Evolutionary conservation across 1,140 invertebrate genomes (phyloP).

Genomic region (Zaprionus kolodkinae): DNA sequence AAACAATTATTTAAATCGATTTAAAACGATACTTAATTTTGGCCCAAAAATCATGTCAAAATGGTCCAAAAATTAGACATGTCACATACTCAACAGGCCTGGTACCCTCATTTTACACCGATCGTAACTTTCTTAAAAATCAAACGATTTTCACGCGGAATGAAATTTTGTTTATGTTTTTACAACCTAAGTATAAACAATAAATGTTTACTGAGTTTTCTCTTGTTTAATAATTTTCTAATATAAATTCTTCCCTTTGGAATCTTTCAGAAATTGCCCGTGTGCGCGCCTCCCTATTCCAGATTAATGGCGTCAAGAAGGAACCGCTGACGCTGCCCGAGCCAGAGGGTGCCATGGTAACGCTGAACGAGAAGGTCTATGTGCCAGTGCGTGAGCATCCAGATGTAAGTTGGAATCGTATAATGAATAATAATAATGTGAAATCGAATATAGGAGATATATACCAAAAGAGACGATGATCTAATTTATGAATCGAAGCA

Average conservation of each 20-base stretch:
- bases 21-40: too few species aligned
- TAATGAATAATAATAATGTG: neutral
- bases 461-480: slow-evolving; percentile 50
- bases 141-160: too few species aligned
- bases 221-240: neutral
- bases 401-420: slow-evolving; percentile 93
- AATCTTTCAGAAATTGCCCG: slow-evolving; percentile 96
- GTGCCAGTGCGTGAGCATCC: slow-evolving; percentile 99
- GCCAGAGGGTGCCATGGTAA: slow-evolving; percentile 94
- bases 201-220: too few species aligned
- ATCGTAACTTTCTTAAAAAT: too few species aligned
- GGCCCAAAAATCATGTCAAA: too few species aligned
- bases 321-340: slow-evolving; percentile 97
- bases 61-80: too few species aligned
- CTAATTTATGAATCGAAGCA: slow-evolving; percentile 75
- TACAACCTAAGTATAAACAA: too few species aligned
- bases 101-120: too few species aligned
- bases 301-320: slow-evolving; percentile 98
- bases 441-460: slow-evolving; percentile 5
- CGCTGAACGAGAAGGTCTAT: slow-evolving; percentile 99
- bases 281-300: slow-evolving; percentile 98
- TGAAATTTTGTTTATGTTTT: too few species aligned
- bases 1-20: too few species aligned
- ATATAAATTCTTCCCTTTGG: slow-evolving; percentile 82
- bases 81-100: too few species aligned